phyloP scores from a whole-genome alignment of 2,888 invertebrate species.

The Agrotis segetum region DNA sequence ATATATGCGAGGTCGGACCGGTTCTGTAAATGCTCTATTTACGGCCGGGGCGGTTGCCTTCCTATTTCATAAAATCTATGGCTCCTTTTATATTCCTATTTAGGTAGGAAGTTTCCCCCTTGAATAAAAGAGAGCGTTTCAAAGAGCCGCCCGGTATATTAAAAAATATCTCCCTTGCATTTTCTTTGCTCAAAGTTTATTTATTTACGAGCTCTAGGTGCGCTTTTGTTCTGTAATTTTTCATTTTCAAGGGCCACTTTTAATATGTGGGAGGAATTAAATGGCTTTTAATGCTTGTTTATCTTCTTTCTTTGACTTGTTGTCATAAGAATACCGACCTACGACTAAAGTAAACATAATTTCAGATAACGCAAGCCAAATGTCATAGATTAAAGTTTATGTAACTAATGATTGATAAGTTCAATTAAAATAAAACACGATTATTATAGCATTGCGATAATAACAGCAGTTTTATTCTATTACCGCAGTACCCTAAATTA shows the following conservation, averaged over 20 bases:
- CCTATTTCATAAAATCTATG: slow-evolving; percentile 70
- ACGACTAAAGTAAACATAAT: slow-evolving; percentile 25
- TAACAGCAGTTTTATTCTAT: background rate
- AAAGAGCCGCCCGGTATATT: slow-evolving; percentile 75
- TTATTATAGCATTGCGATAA: background rate
- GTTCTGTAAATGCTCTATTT: slow-evolving; percentile 63
- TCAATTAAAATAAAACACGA: slow-evolving; percentile 28
- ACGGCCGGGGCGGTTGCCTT: slow-evolving; percentile 51
- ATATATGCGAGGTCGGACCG: slow-evolving; percentile 40
- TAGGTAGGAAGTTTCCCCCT: slow-evolving; percentile 76
- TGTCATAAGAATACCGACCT: slow-evolving; percentile 26
- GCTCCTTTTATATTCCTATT: slow-evolving; percentile 73
- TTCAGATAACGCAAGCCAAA: slow-evolving; percentile 28
- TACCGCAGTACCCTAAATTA: background rate
- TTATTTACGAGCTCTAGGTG: slow-evolving; percentile 62
- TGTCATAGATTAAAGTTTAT: slow-evolving; percentile 39
- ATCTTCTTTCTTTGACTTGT: slow-evolving; percentile 30
- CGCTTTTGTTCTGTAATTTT: slow-evolving; percentile 57
- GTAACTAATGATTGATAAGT: slow-evolving; percentile 35
- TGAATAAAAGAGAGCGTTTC: slow-evolving; percentile 73
- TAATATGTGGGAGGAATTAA: slow-evolving; percentile 37
- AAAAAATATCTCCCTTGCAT: slow-evolving; percentile 76
- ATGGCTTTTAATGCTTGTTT: slow-evolving; percentile 16
- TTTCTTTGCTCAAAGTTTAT: slow-evolving; percentile 67
- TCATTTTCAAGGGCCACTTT: slow-evolving; percentile 44